Conservation (phyloP, 2,888 invertebrate species). For the Stomorhina lunata region DNA sequence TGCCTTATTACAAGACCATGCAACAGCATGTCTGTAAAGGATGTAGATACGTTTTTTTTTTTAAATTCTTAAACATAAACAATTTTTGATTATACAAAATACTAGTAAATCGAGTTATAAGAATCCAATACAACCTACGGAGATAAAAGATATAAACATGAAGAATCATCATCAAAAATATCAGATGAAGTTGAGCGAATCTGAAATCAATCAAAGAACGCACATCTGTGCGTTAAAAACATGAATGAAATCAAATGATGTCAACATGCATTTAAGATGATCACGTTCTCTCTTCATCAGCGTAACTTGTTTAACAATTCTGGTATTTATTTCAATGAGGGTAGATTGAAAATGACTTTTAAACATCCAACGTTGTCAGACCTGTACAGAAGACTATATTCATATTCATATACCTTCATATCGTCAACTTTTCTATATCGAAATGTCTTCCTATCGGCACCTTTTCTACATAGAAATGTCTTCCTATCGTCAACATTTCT, state of each 20-base stretch:
- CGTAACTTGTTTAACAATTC: neutral
- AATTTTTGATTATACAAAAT: conserved; percentile 18
- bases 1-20: conserved; percentile 53
- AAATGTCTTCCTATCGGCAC: too few species aligned
- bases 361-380: neutral
- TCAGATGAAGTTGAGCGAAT: conserved; percentile 13
- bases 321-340: neutral
- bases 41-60: conserved; percentile 59
- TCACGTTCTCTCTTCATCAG: conserved; percentile 40
- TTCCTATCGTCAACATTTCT: too few species aligned
- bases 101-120: conserved; percentile 31
- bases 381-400: too few species aligned
- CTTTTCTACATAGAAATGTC: too few species aligned
- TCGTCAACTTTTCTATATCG: too few species aligned
- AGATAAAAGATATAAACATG: too few species aligned
- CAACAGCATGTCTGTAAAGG: conserved; percentile 64
- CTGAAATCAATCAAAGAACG: conserved; percentile 47
- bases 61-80: neutral
- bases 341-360: neutral
- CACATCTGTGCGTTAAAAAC: conserved; percentile 60
- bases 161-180: neutral
- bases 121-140: neutral
- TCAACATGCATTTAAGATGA: conserved; percentile 58
- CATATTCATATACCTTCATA: too few species aligned
- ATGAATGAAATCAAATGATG: conserved; percentile 63